These are phyloP conservation scores for Pantala flavescens DNA, from an alignment of 1,140 invertebrate species.

Conservation along the genomic window DNA sequence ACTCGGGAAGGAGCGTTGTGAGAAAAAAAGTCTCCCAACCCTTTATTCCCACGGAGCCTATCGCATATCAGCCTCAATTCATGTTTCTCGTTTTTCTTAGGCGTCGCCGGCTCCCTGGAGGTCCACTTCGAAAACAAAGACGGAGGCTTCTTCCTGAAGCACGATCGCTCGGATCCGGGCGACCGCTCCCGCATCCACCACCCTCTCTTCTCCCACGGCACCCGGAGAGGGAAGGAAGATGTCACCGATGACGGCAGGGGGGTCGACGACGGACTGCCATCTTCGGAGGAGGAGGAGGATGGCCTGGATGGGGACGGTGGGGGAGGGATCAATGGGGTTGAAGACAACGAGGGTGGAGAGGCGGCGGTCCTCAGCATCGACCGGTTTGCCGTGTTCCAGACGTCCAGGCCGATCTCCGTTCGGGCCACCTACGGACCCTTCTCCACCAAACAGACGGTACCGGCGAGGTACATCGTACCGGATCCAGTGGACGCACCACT, in stretches of 20 bases:
- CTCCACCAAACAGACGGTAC: constrained; percentile 84
- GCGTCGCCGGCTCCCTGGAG: constrained; percentile 35
- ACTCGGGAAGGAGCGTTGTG: too few species aligned
- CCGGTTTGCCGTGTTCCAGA: constrained; percentile 79
- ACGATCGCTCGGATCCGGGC: constrained; percentile 43
- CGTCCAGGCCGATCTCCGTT: constrained; percentile 73
- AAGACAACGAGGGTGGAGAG: constrained; percentile 21
- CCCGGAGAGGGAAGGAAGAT: constrained; percentile 16
- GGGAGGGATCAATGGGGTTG: constrained; percentile 17
- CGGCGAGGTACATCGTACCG: constrained; percentile 75
- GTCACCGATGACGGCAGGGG: constrained; percentile 13
- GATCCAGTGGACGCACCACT: constrained; percentile 50
- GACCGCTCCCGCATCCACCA: constrained; percentile 39
- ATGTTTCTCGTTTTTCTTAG: not conserved
- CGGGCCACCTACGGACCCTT: constrained; percentile 84
- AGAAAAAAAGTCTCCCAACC: too few species aligned
- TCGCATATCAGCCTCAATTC: too few species aligned
- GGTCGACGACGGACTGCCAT: not conserved
- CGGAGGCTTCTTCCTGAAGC: constrained; percentile 78
- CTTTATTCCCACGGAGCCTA: too few species aligned
- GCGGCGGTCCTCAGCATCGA: constrained; percentile 51
- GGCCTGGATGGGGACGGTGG: constrained; percentile 14
- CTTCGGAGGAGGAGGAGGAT: constrained; percentile 19
- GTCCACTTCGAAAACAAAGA: constrained; percentile 84
- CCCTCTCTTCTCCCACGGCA: constrained; percentile 22